Evolutionary conservation across 2,888 invertebrate species (phyloP), one percentile per base, ranked within the genome.

Genomic region (Melolontha melolontha): DNA sequence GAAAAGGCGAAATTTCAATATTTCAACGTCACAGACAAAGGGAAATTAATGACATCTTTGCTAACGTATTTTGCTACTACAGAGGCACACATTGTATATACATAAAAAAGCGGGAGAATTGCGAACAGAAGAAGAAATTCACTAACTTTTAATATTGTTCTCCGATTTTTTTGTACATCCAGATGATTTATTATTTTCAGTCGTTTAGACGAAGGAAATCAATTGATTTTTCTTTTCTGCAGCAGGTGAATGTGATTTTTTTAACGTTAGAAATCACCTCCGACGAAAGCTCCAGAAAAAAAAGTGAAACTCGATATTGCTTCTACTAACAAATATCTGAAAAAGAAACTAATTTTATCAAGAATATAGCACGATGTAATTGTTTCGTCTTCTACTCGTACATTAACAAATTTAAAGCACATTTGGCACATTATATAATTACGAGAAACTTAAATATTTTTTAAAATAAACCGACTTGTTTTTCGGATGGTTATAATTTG

Each of bases 11-110:
- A 52, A 52, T 52, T 52, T 52, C 51, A 52, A 34, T 52, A 52
- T 52, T 52, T 52, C 51, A 52, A 12, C 51, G 51, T 52, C 51
- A 52, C 51, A 29, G 14, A 29, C 51, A 52, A 52, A 52, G 34
- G 51, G 29, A 52, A 52, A 52, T 52, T 52, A 52, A 52, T 52
- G 34, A 50, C 49, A 22, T 52, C 51, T 52, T 52, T 52, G 34
- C 34, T 12, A 34, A 34, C 51, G 34, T 34, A 34, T 34, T 34
- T 34, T 34, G 34, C 34, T 34, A 34, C 34, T 34, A 10, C 7
- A 8, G 10, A 34, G 7, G 34, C 34, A 34, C 34, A 34, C 34
- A 34, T 34, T 34, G 51, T 52, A 52, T 14, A 52, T 34, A 52
- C 12, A 52, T 5, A 34, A 12, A 14, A 29, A 52, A 52, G 27